Percentiles rank a stretch among this genome's conserved stretches.
Evolutionary conservation across 2,113 vertebrate species (phyloP).

Genomic region (Lepus americanus): DNA sequence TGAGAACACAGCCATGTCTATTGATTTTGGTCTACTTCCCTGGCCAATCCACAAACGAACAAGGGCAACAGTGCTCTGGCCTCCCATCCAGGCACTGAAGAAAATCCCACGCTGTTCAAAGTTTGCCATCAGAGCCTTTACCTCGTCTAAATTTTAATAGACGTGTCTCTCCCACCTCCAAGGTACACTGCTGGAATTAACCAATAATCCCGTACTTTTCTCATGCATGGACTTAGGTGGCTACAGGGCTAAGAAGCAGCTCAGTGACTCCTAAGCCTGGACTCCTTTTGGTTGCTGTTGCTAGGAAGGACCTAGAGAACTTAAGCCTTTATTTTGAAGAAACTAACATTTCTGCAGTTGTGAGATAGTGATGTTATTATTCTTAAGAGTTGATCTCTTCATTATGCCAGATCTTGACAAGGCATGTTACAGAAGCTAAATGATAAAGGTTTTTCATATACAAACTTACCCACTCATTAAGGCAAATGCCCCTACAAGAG

Average conservation of each 20-base stretch:
- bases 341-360: background rate
- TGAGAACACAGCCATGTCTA: background rate
- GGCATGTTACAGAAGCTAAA: background rate
- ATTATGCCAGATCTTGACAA: background rate
- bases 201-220: background rate
- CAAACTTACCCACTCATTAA: background rate
- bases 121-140: background rate
- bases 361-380: background rate
- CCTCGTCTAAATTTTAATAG: background rate
- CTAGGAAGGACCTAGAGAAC: background rate
- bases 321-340: constrained; percentile 45
- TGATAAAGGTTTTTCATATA: background rate
- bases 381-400: background rate
- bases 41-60: background rate
- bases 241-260: background rate
- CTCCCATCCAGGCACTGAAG: background rate
- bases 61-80: background rate
- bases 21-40: background rate
- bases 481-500: background rate
- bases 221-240: background rate
- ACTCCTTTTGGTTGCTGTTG: background rate
- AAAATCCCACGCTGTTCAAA: background rate
- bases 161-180: background rate
- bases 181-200: background rate
- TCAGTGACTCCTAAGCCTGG: background rate